Evolutionary conservation across 2,797 vertebrate genomes (phyloP), one percentile per base, ranked within the genome.

Genomic region (Hydrocynus forskahlii): DNA sequence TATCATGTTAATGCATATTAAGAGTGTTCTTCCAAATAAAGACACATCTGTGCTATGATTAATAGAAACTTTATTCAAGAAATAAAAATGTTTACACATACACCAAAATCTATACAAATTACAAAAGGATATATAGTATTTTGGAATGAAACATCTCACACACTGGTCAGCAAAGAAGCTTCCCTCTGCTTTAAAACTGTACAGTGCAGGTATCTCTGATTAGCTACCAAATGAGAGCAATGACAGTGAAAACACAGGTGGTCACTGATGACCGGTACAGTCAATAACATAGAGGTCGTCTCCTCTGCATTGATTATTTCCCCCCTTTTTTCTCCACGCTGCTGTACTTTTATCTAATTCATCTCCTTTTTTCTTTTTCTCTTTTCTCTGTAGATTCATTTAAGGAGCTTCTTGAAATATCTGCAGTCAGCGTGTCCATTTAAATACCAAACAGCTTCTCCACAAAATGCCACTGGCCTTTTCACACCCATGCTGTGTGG

Each of bases 401-500:
- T 66, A 82, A 73, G 2, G 29, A 43, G 52, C 68, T 23, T 60
- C 7, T 21, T 45, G 3, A 55, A 68, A 52, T 17, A 19, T 77
- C 38, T 78, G 63, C 52, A 60, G 45, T 19, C 19, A 40, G 14
- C 40, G 40, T 67, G 43, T 72, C 66, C 69, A 19, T 67, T 54
- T 75, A 55, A 78, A 78, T 62, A 63, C 64, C n/a, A 78, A 55
- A 69, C 66, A 62, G 70, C 70, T 81, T 1, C 35, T 19, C 54
- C 7, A 45, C 75, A 68, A 74, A 68, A 75, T 23, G 54, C 69
- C 75, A 78, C 63, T 14, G 52, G 60, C 35, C 60, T 72, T 70
- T 79, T 48, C 57, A 48, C 9, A 38, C 52, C 59, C 74, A 43
- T 87, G 48, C 75, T 19, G 29, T 45, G 68, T 74, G 62, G 89